These are phyloP conservation scores for Bugula neritina DNA, from an alignment of 2,888 invertebrate genomes.

Conservation along the genomic window DNA sequence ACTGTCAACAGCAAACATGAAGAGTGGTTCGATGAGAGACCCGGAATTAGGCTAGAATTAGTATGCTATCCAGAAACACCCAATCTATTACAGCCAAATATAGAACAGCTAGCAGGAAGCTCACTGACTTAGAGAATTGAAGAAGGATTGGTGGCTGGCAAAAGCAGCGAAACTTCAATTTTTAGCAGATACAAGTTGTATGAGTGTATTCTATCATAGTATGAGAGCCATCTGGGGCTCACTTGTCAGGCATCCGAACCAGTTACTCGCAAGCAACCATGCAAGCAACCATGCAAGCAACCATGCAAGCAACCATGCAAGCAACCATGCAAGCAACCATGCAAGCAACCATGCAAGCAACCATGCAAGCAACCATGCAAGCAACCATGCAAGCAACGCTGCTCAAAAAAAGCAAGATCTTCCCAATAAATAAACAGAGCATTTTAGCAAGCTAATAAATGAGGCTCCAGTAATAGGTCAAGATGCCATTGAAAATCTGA, in stretches of 20 bases:
- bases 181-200: not conserved
- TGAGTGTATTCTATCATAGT: not conserved
- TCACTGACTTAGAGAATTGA: not conserved
- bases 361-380: too few species aligned
- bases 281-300: not conserved
- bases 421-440: too few species aligned
- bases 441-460: too few species aligned
- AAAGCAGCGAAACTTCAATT: not conserved
- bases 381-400: too few species aligned
- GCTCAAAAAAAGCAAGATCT: too few species aligned
- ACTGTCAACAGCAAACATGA: too few species aligned
- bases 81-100: not conserved
- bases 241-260: not conserved
- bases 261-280: not conserved
- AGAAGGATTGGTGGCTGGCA: constrained; percentile 4
- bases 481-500: not conserved
- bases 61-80: constrained; percentile 1
- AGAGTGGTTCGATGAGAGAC: too few species aligned
- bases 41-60: too few species aligned
- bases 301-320: not conserved
- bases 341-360: too few species aligned
- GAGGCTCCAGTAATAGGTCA: too few species aligned
- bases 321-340: too few species aligned
- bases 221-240: not conserved
- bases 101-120: not conserved